Evolutionary conservation across 2,888 invertebrate genomes (phyloP), one percentile per base, ranked within the genome.

Genomic region (Hemithea aestivaria): DNA sequence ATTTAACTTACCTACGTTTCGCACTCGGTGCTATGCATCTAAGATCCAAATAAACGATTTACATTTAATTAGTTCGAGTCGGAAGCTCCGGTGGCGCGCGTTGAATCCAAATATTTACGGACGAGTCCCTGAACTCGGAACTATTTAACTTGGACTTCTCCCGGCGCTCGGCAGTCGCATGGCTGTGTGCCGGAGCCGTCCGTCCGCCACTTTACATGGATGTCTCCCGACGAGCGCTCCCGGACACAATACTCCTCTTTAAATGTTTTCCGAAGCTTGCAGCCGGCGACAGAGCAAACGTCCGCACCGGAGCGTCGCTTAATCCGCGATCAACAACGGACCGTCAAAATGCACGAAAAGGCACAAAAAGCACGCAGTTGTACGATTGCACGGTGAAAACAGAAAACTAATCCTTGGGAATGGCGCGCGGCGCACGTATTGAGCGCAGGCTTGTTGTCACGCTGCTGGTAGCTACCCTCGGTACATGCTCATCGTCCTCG

Each of bases 191-290:
- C 16, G 3, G 16, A 4, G 16, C 5, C 16, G 3, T 2, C 16
- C 16, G 16, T 2, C 3, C 16, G 16, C 16, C 16, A 4, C 46
- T 51, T 40, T 39, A 48, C 51, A 47, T 38, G 45, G 36, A 47
- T 52, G 44, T 41, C 38, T 48, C 52, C 42, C 48, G 49, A 48
- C 45, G 40, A 48, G 35, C 45, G 45, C 27, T 30, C 28, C 10
- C 37, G 51, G 44, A 35, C 35, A 56, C 54, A 62, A 53, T 53
- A 58, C 57, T 56, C 56, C 57, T 56, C 56, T 55, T 53, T 54
- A 57, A 63, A 56, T 50, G 56, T 56, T 53, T 53, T 40, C 50
- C 52, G 45, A 59, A 4, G 16, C 60, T 58, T 51, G 41, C 51
- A 48, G 51, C 22, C 45, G 56, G 45, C 51, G 56, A 60, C 59